phyloP scores from a whole-genome alignment of 2,888 invertebrate species.

The Polyommatus icarus region DNA sequence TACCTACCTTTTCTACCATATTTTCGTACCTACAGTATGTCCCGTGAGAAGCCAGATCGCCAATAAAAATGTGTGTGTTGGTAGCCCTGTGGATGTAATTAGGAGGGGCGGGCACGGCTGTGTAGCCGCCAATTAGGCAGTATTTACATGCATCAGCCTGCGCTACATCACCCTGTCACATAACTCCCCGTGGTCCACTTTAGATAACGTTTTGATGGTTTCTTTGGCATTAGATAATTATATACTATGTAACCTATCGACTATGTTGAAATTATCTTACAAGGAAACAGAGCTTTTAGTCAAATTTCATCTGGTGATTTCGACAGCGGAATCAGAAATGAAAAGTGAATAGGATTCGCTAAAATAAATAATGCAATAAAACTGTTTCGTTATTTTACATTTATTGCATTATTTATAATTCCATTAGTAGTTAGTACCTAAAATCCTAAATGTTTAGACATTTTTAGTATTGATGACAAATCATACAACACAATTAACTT shows the following conservation, averaged over 20 bases:
- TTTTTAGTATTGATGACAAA: background rate
- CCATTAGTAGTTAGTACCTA: background rate
- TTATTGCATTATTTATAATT: background rate
- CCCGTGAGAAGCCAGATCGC: too few species aligned
- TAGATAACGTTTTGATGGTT: background rate
- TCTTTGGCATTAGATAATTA: background rate
- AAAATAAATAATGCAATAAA: background rate
- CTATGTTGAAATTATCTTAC: background rate
- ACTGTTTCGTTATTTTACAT: background rate
- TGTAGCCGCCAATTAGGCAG: conserved; percentile 63
- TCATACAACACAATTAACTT: background rate
- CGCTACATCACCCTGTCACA: conserved; percentile 1
- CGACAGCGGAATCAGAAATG: background rate
- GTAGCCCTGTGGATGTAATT: conserved; percentile 34
- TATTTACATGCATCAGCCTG: conserved; percentile 8
- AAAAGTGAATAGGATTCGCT: background rate
- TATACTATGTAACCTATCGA: background rate
- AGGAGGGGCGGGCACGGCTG: conserved; percentile 43
- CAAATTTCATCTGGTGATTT: too few species aligned
- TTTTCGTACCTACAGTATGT: too few species aligned
- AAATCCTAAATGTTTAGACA: background rate
- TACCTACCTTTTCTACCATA: too few species aligned
- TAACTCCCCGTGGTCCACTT: background rate
- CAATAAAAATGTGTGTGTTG: background rate
- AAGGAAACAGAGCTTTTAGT: too few species aligned